Base-by-base conservation (phyloP, 2,797 vertebrate species). In the Benthosema pterotum region DNA sequence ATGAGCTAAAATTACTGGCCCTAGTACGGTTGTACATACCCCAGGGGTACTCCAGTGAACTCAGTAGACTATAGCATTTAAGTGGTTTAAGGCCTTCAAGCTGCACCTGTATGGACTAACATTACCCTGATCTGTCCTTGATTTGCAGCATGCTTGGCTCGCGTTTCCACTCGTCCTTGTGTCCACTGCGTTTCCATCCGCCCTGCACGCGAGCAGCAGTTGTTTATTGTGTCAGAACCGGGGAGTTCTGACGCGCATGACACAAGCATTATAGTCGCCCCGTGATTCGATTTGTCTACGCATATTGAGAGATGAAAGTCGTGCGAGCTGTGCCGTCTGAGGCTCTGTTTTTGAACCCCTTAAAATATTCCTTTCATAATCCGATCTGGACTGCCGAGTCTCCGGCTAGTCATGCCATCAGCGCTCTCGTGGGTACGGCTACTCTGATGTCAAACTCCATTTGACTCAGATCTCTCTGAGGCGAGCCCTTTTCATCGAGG, bases 371-470 rank as follows among this genome's bases (percentile, higher is more conserved):
- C 54, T 59, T 70, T 67, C 68, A 82, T 74, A 81, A 79, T 69
- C 72, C 75, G 76, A 67, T 83, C 78, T 79, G 79, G 65, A 75
- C 72, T 38, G 32, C 32, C 32, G 32, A 38, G 32, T 9, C 32
- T 76, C 59, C 38, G 57, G 79, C 76, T 67, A 60, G 57, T 67
- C 62, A 72, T 69, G 65, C 76, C 84, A 83, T 74, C 68, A 71
- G 75, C 72, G 69, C 75, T 80, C 78, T 80, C 62, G 43, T 68
- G 78, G 32, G 80, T 78, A 74, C 69, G 73, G 57, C 74, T 69
- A 80, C 75, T 74, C 42, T 47, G 25, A 63, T 57, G 82, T 84
- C 82, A 84, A 78, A 83, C 62, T 79, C 60, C 13, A 77, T 87
- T 80, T 75, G 57, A 52, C 56, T 84, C 77, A 79, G 74, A 77